phyloP scores from a whole-genome alignment of 2,113 vertebrate genomes.

The Herpetotheres cachinnans region DNA sequence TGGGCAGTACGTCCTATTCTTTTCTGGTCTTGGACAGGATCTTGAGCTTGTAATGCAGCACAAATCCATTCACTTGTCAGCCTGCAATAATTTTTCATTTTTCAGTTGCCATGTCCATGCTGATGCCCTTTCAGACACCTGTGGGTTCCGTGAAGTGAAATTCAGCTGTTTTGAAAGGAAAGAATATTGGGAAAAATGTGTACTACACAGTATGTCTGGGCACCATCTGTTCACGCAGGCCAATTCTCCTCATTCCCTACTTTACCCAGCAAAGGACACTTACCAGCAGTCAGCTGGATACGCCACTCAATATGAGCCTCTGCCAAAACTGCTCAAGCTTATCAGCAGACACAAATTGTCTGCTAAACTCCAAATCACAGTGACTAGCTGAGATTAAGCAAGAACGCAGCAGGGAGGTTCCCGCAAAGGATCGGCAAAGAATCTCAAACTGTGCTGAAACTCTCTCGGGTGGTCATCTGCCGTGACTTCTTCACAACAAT shows the following conservation, averaged over 20 bases:
- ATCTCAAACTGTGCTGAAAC: background rate
- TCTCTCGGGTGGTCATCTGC: background rate
- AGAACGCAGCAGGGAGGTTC: background rate
- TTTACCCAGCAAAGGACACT: background rate
- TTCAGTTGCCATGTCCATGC: background rate
- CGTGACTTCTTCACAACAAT: background rate
- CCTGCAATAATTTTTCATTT: background rate
- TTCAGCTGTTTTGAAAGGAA: background rate
- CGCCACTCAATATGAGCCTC: background rate
- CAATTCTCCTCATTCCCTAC: background rate
- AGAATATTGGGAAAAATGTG: background rate
- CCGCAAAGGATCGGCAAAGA: background rate
- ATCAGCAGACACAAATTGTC: background rate
- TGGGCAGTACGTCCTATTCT: background rate
- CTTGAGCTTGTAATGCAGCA: background rate
- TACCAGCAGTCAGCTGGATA: background rate
- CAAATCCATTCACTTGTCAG: background rate
- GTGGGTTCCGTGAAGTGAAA: background rate
- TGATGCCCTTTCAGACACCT: background rate
- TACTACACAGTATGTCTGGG: background rate
- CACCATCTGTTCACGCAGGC: background rate
- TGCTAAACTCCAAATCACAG: background rate
- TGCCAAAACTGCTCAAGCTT: background rate
- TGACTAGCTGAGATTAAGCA: background rate
- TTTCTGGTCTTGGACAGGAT: background rate